phyloP scores from a whole-genome alignment of 1,140 invertebrate genomes.

The Pseudomyrmex gracilis region DNA sequence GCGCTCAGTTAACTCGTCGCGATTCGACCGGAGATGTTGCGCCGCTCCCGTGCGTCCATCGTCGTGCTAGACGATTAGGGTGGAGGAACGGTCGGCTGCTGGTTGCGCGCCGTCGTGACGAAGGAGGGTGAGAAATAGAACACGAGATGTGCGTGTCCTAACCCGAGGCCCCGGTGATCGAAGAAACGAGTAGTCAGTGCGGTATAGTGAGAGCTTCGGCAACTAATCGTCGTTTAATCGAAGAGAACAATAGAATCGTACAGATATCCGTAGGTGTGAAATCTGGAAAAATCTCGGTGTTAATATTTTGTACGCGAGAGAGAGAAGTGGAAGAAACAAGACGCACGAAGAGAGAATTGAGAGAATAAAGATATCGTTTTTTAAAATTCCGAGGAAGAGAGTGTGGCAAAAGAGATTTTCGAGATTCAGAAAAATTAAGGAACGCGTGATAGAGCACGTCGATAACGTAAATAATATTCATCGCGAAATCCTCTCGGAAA shows the following conservation, averaged over 20 bases:
- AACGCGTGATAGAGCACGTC: too few relatives aligned
- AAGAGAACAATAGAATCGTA: neutral
- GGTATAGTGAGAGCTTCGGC: neutral
- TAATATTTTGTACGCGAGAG: too few relatives aligned
- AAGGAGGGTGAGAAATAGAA: conserved; percentile 41
- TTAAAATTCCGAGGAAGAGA: too few relatives aligned
- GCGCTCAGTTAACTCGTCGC: conserved; percentile 32
- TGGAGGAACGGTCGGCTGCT: conserved; percentile 8
- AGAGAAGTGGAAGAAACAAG: too few relatives aligned
- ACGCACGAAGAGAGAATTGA: too few relatives aligned
- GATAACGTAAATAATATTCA: conserved; percentile 9
- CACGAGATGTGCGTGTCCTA: conserved; percentile 14
- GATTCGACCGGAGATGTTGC: conserved; percentile 43
- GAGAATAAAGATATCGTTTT: too few relatives aligned
- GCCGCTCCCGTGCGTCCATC: conserved; percentile 39
- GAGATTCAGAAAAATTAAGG: too few relatives aligned
- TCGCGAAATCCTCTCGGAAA: conserved; percentile 12
- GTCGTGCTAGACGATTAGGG: conserved; percentile 32
- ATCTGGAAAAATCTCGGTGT: neutral
- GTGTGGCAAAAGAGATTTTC: too few relatives aligned
- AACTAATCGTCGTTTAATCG: neutral
- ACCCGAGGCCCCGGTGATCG: conserved; percentile 1
- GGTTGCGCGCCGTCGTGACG: conserved; percentile 43
- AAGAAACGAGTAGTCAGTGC: neutral
- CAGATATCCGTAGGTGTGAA: neutral